Percentiles rank a stretch among this genome's conserved stretches.
phyloP scores from a whole-genome alignment of 2,113 vertebrate species.

The Thalassarche chlororhynchos region DNA sequence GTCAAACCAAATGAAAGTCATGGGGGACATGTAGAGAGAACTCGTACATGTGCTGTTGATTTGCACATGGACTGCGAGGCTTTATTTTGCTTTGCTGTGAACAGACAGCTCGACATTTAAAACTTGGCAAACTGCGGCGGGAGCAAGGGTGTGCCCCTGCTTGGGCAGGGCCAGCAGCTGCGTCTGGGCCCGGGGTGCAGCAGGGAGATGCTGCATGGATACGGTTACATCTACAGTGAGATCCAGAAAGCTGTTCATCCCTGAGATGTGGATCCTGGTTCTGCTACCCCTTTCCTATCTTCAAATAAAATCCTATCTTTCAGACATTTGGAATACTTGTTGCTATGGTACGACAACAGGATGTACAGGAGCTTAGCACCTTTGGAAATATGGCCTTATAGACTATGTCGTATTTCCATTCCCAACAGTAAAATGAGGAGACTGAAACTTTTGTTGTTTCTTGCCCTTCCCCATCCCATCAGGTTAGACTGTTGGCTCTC shows the following conservation, averaged over 20 bases:
- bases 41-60: constrained; percentile 10
- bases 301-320: not conserved
- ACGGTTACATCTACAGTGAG: not conserved
- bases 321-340: not conserved
- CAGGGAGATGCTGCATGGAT: not conserved
- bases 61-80: not conserved
- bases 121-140: not conserved
- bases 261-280: not conserved
- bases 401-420: not conserved
- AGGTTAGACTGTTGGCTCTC: not conserved
- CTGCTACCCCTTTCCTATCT: not conserved
- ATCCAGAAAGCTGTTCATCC: not conserved
- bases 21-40: not conserved
- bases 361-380: not conserved
- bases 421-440: not conserved
- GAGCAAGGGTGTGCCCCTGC: constrained; percentile 6
- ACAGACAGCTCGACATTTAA: not conserved
- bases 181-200: not conserved
- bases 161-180: constrained; percentile 45
- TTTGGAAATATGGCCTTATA: not conserved
- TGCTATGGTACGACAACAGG: not conserved
- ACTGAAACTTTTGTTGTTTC: not conserved
- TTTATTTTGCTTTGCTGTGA: constrained; percentile 4
- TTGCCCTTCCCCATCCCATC: not conserved
- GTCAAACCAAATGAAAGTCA: not conserved